Percentiles rank a stretch among this genome's conserved stretches.
Evolutionary conservation across 2,113 vertebrate genomes (phyloP).

Genomic region (Cephalophus harveyi): DNA sequence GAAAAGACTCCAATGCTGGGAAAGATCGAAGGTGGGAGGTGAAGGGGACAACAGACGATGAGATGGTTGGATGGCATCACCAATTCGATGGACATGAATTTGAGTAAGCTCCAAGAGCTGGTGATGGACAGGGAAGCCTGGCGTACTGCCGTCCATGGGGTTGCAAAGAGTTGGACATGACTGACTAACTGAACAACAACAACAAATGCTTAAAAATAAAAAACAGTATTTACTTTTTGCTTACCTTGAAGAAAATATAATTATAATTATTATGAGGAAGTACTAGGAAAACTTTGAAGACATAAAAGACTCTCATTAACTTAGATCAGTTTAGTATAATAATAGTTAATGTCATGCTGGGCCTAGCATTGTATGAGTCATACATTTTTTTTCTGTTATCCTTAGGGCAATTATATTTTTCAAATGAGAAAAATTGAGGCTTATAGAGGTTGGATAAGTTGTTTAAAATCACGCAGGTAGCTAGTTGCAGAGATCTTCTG

Average conservation of each 20-base stretch:
- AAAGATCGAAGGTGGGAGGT: not conserved
- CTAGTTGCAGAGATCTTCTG: not conserved
- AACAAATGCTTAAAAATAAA: not conserved
- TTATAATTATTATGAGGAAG: not conserved
- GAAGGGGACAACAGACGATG: not conserved
- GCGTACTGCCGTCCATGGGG: not conserved
- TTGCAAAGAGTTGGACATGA: not conserved
- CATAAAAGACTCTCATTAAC: not conserved
- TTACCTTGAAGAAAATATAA: not conserved
- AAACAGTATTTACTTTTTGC: not conserved
- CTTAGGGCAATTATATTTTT: not conserved
- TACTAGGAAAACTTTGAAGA: not conserved
- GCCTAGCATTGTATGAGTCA: not conserved
- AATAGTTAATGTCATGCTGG: not conserved
- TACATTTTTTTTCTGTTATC: not conserved
- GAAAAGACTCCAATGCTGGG: not conserved
- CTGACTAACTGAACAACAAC: not conserved
- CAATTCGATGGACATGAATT: not conserved
- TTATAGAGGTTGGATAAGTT: not conserved
- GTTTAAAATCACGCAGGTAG: not conserved
- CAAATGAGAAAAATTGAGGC: not conserved
- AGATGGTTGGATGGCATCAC: not conserved
- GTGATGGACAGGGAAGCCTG: not conserved
- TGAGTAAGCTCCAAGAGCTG: not conserved
- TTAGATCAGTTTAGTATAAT: not conserved